Evolutionary conservation across 2,797 vertebrate genomes (phyloP).

Genomic region (Tolypeutes matacus): DNA sequence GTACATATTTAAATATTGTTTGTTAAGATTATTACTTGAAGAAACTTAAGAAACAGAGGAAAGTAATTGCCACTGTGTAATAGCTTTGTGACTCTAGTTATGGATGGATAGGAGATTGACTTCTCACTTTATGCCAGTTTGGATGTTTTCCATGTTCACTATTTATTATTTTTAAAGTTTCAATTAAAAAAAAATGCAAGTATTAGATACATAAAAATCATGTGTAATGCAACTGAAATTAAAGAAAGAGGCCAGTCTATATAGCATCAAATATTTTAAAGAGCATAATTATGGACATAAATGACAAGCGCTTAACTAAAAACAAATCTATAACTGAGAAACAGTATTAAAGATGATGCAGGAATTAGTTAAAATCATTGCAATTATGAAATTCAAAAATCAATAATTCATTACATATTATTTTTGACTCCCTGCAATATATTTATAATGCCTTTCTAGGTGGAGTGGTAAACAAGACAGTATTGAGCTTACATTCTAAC

Average conservation of each 20-base stretch:
- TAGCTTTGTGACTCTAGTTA: background rate
- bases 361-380: background rate
- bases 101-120: background rate
- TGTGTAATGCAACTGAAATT: background rate
- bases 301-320: background rate
- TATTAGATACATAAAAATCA: background rate
- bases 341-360: background rate
- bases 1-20: background rate
- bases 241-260: background rate
- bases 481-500: no score
- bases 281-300: background rate
- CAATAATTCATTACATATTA: no score
- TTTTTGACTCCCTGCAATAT: no score
- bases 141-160: background rate
- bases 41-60: background rate
- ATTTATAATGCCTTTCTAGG: no score
- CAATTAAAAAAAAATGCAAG: background rate
- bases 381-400: no score
- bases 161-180: background rate
- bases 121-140: background rate
- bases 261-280: background rate
- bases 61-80: no score
- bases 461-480: no score
- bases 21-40: background rate
- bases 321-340: background rate